Evolutionary conservation across 1,140 invertebrate species (phyloP), one percentile per base, ranked within the genome.

Genomic region (Pseudomyrmex dendroicus): DNA sequence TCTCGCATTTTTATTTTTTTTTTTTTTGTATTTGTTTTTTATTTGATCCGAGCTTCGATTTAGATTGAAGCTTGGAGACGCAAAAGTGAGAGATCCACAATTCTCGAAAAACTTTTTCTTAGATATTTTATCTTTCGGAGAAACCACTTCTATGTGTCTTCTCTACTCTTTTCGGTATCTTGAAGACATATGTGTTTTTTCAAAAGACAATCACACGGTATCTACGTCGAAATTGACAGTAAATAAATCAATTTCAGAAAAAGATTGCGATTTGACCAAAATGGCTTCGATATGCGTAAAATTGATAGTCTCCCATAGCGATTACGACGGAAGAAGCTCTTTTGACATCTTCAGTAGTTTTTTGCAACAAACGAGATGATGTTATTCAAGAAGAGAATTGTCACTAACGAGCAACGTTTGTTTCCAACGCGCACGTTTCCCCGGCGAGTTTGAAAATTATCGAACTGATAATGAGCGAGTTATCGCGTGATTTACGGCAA

Each of bases 11-110:
- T 54, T 46, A 56, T 50, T 82, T 62, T 20, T 17, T 10, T n/a
- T 70, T 0, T 59, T 46, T 80, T 62, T 20, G 15, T 17, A 20
- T 20, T 20, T 20, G 20, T 4, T n/a, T 70, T 50, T 82, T 82
- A 68, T 74, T 54, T 61, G 73, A 66, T 56, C 59, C 57, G 80
- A 87, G 76, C 84, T 87, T 80, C 87, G 90, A 90, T 90, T 90
- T 89, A 90, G 89, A 90, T 89, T 84, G 86, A 82, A 86, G 77
- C 61, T 44, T 35, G 5, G 35, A 35, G 5, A 35, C 35, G 35
- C 35, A 15, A 25, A 84, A 61, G 46, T 63, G 54, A 52, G 35
- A 80, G 44, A 44, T 22, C 22, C 15, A 25, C 74, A 83, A 25
- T 4, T 35, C 0, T 35, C 48, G 82, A 90, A 87, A 89, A 90